Base-by-base conservation (phyloP, 2,888 invertebrate species). In the Parnassius mnemosyne region DNA sequence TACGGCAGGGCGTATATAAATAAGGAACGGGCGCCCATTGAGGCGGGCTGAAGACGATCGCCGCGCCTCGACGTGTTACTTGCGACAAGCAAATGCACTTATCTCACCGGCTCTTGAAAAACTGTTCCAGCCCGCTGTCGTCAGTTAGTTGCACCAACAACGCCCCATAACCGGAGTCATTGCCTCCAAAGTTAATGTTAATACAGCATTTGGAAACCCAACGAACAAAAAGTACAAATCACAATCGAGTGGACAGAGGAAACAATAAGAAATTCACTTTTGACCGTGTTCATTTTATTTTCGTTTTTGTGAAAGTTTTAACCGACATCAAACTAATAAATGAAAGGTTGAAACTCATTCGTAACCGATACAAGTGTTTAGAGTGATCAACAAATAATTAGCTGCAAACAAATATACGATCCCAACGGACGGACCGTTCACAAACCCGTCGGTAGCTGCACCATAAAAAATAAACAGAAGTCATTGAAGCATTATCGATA, bases 31-130 rank as follows among this genome's bases (percentile, higher is more conserved):
- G 79, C 83, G 81, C 76, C 84, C 85, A 86, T 84, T 81, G 83
- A 84, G 83, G 81, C 87, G 82, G 83, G 74, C 76, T 76, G 77
- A 81, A 80, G 77, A 80, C 83, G 85, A 81, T 80, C 87, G 73
- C 87, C 78, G 81, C 83, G 83, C 76, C 85, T 85, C 84, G 88
- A 81, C 89, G 77, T 85, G 90, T 86, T 78, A 82, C 82, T 86
- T 78, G 83, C 82, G 84, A 92, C 92, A 92, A 91, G 92, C 85
- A 91, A 92, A 92, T 89, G 92, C 92, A 92, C 92, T 92, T 92
- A 92, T 89, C 88, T 89, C 80, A 84, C 85, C 81, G 85, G 83
- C 81, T 85, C 82, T 87, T 87, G 88, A 89, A 87, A 88, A 89
- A 89, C 86, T 84, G 86, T 85, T 77, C 78, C 77, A 80, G 81